Base-by-base conservation (phyloP, 2,113 vertebrate species). In the Piaya cayana region DNA sequence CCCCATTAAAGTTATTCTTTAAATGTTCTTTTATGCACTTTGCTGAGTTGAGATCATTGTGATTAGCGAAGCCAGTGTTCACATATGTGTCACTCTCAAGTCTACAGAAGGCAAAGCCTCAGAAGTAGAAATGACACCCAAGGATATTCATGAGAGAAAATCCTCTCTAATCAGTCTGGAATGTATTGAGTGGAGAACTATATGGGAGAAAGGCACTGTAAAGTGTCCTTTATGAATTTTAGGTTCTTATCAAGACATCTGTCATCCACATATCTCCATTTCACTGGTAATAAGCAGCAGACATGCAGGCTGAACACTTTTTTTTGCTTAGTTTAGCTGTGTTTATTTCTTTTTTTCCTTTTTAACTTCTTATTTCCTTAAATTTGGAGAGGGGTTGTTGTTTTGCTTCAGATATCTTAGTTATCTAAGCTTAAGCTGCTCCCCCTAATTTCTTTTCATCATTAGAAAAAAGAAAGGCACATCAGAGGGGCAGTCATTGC, bases 1-100 rank as follows among this genome's bases (percentile, higher is more conserved):
- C 15, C 6, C 5, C 17, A 49, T 15, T 69, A 1, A 76, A 45
- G 34, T 36, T 49, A 43, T 80, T 67, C 7, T 43, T 67, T 53
- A 81, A 70, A n/a, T 42, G 7, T 6, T 90, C 42, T 30, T 4
- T 74, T 63, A 12, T 22, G 26, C 56, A 49, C 32, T 71, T 79
- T 82, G 32, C 58, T 34, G 47, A 5, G 23, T 26, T 55, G 60
- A 63, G 56, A 1, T 42, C 1, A 0, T 6, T 45, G 42, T 58
- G 62, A 34, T 42, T 34, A 45, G 53, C 37, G 49, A 64, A 87
- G 20, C 15, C 20, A 21, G 20, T 12, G 34, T 50, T 75, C 21
- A 3, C 2, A 1, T 65, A 1, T 32, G 0, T 19, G 0, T 42
- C 32, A 34, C 65, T 69, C 55, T 79, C 52, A 59, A 64, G 20